Conservation (phyloP, 1,140 invertebrate genomes). For the Eumeta japonica region DNA sequence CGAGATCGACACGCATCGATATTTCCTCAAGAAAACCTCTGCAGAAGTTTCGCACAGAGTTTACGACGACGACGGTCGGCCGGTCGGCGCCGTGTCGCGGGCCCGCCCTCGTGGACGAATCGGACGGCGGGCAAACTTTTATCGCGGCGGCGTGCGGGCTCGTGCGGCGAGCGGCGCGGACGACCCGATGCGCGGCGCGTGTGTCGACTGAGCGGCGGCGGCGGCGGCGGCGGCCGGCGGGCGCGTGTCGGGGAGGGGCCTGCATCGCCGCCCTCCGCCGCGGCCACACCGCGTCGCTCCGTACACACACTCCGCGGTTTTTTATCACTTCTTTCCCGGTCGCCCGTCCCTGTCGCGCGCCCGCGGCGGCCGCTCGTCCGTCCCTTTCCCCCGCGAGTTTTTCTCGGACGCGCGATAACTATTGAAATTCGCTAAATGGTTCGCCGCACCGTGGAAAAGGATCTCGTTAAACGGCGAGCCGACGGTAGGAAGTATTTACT, state of each 20-base stretch:
- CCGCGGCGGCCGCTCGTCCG: constrained; percentile 19
- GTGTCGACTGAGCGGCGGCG: constrained; percentile 42
- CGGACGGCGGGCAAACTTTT: constrained; percentile 44
- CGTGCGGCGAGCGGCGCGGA: constrained; percentile 30
- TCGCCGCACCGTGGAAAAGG: constrained; percentile 51
- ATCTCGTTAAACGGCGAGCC: constrained; percentile 50
- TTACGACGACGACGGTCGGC: too few relatives aligned
- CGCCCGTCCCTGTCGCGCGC: constrained; percentile 33
- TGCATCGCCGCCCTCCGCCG: constrained; percentile 48
- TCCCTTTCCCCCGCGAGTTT: constrained; percentile 32
- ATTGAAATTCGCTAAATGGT: constrained; percentile 57
- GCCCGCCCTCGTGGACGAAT: constrained; percentile 39
- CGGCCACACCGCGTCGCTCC: constrained; percentile 50
- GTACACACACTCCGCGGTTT: constrained; percentile 51
- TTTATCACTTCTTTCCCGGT: constrained; percentile 52
- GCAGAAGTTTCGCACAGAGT: not conserved
- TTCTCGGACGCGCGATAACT: constrained; percentile 55
- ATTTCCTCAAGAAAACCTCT: not conserved
- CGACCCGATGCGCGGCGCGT: constrained; percentile 23
- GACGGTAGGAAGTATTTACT: constrained; percentile 51
- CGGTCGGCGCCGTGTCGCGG: constrained; percentile 8
- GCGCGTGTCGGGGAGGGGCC: constrained; percentile 49
- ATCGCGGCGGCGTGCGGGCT: constrained; percentile 27
- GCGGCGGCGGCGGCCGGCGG: constrained; percentile 32
- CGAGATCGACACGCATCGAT: not conserved